Evolutionary conservation across 2,113 vertebrate genomes (phyloP).

Genomic region (Dasyurus viverrinus): DNA sequence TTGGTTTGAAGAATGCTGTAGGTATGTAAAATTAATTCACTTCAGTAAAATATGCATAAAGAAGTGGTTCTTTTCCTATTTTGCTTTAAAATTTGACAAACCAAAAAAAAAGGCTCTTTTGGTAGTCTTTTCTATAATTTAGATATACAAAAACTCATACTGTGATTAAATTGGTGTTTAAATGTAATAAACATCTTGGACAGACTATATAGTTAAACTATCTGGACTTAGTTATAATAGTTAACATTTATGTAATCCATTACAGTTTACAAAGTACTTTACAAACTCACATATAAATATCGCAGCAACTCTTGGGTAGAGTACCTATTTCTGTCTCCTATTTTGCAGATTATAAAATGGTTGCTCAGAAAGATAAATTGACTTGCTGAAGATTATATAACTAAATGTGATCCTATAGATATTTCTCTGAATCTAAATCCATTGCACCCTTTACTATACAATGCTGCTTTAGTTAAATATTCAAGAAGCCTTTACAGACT

Average conservation of each 20-base stretch:
- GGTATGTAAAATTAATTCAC: slow-evolving; percentile 84
- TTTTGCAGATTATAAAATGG: neutral
- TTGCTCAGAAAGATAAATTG: neutral
- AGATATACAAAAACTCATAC: neutral
- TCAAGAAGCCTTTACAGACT: neutral
- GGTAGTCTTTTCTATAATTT: neutral
- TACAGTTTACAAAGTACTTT: neutral
- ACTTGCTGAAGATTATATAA: neutral
- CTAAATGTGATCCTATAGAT: neutral
- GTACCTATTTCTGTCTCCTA: neutral
- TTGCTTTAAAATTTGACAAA: slow-evolving; percentile 11
- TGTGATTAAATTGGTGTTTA: neutral
- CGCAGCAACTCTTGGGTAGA: neutral
- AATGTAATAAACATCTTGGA: neutral
- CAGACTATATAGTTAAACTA: too few relatives aligned
- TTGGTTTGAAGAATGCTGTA: slow-evolving; percentile 99
- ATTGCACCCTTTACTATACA: neutral
- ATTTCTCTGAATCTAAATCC: neutral
- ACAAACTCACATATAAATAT: neutral
- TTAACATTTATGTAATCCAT: neutral
- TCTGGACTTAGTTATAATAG: neutral
- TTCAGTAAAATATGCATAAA: slow-evolving; percentile 39
- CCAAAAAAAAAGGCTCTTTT: neutral
- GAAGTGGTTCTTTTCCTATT: slow-evolving; percentile 8
- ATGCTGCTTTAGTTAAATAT: neutral